Base-by-base conservation (phyloP, 2,888 invertebrate genomes). In the Phyto melanocephala region DNA sequence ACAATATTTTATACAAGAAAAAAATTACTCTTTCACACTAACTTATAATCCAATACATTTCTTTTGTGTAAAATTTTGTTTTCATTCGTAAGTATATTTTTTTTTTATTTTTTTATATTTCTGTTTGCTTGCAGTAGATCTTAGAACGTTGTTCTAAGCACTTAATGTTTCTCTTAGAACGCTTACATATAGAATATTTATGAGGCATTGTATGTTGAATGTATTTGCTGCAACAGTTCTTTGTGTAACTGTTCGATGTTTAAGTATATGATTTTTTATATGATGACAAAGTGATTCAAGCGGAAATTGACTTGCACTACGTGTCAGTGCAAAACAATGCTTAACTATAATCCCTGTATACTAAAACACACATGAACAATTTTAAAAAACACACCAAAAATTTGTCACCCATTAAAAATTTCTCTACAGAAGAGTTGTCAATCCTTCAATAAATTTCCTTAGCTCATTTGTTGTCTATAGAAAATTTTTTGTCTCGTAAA, bases 281-380 rank as follows among this genome's bases (percentile, higher is more conserved):
- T 45, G 58, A 70, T 70, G 78, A 60, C 45, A 60, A 71, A 75
- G 65, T 79, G 65, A 67, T 70, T 62, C 58, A 75, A 60, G 47
- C 74, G 75, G 78, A 79, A 82, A 75, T 74, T 81, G 58, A 78
- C 68, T 79, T 65, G 50, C 40, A 54, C 22, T 79, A 79, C 79
- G 75, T 79, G 63, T 56, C 42, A 24, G 54, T 60, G 22, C n/a
- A 50, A 58, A 28, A 17, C 13, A 65, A 71, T 60, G 60, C 15
- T 52, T 50, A 3, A 15, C 65, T 56, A 24, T 63, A 63, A 45
- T 63, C 28, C 28, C 45, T 11, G 24, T 45, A 13, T 24, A 54
- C 37, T n/a, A 22, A 40, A 22, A 40, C 20, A 60, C n/a, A 22
- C 1, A 40, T 2, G 20, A n/a, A 47, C 6, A 20, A 20, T 2